A percentile compares a stretch with the other conserved stretches of the same genome.
Evolutionary conservation across 1,140 invertebrate species (phyloP).

Genomic region (Platyscapa corneri): DNA sequence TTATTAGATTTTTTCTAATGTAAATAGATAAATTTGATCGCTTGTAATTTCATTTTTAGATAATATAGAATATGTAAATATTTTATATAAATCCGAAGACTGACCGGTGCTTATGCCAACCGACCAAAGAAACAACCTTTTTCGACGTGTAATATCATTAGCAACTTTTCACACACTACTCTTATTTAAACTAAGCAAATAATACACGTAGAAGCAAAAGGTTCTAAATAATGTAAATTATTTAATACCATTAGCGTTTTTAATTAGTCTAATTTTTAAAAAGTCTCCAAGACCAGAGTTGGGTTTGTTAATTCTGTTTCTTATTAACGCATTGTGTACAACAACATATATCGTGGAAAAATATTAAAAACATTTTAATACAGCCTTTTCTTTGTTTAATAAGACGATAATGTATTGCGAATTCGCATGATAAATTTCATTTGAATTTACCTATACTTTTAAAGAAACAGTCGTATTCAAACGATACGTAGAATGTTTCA

Average conservation of each 20-base stretch:
- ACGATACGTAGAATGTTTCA: neutral
- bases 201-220: constrained; percentile 16
- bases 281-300: constrained; percentile 29
- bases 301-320: constrained; percentile 19
- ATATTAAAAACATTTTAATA: neutral
- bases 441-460: no score
- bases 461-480: neutral
- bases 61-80: constrained; percentile 49
- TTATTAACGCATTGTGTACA: neutral
- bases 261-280: constrained; percentile 33
- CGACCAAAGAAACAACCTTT: constrained; percentile 71
- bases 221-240: constrained; percentile 42
- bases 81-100: constrained; percentile 67
- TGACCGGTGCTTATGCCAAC: constrained; percentile 72
- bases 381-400: no score
- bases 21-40: constrained; percentile 52
- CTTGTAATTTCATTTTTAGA: constrained; percentile 51
- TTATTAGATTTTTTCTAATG: constrained; percentile 48
- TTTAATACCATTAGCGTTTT: constrained; percentile 17
- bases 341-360: neutral
- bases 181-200: constrained; percentile 19
- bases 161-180: constrained; percentile 21
- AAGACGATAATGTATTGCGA: no score
- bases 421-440: no score
- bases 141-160: constrained; percentile 42